A percentile compares a stretch with the other conserved stretches of the same genome.
Conservation (phyloP, 2,113 vertebrate species). For the Otocyon megalotis region DNA sequence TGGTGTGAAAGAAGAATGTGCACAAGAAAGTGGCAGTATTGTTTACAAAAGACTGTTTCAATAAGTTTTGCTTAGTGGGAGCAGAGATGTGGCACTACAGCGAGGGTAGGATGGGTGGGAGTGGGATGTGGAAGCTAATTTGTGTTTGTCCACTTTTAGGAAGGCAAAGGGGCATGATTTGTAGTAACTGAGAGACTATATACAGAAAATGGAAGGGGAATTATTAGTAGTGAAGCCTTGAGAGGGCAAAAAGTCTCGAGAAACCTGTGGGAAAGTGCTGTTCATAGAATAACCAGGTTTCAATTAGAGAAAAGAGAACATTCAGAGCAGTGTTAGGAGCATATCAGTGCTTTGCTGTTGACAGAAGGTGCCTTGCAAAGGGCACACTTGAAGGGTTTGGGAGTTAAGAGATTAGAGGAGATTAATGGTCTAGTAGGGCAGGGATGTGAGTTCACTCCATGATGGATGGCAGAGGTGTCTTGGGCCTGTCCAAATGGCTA, state of each 20-base stretch:
- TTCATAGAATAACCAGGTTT: not conserved
- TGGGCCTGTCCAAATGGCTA: not conserved
- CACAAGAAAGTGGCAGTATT: not conserved
- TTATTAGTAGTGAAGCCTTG: not conserved
- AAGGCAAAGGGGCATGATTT: not conserved
- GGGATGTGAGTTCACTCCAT: not conserved
- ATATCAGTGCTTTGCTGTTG: conserved; percentile 11
- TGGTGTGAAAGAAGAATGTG: not conserved
- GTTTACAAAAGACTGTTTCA: not conserved
- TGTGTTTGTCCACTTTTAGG: not conserved
- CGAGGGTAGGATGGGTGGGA: too few species aligned
- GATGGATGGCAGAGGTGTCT: conserved; percentile 6
- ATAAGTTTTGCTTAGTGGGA: not conserved
- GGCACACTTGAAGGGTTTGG: conserved; percentile 50
- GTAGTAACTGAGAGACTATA: not conserved
- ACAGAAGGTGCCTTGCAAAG: conserved; percentile 60
- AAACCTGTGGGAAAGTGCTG: not conserved
- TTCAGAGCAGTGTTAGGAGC: not conserved
- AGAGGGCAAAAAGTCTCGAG: not conserved
- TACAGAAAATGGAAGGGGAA: not conserved
- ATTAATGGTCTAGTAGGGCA: conserved; percentile 50
- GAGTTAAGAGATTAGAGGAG: conserved; percentile 72
- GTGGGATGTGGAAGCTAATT: not conserved
- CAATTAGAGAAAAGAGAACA: not conserved
- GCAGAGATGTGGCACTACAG: not conserved